phyloP scores from a whole-genome alignment of 1,140 invertebrate genomes.

The Marisa cornuarietis region DNA sequence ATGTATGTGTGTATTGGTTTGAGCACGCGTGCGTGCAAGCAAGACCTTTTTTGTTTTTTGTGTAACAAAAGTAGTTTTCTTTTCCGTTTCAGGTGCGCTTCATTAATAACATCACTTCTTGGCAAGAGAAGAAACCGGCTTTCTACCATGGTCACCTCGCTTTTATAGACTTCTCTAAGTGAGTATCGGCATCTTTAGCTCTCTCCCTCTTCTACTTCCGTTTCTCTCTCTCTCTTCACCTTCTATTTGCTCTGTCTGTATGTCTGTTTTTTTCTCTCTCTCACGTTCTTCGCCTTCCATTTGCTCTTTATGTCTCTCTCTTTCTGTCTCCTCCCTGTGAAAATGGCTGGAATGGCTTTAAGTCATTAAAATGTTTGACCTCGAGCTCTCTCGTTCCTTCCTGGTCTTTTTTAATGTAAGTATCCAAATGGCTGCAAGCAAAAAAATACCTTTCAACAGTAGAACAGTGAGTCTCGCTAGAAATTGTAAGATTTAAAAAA shows the following conservation, averaged over 20 bases:
- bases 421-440: no score
- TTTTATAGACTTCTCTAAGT: constrained; percentile 94
- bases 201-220: not conserved
- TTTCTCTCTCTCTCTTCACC: not conserved
- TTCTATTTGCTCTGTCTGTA: not conserved
- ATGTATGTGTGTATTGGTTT: not conserved
- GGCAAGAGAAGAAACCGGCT: constrained; percentile 88
- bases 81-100: constrained; percentile 77
- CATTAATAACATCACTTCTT: constrained; percentile 86
- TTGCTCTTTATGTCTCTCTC: not conserved
- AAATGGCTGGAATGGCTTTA: no score
- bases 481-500: no score
- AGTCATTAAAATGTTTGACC: no score
- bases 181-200: constrained; percentile 53
- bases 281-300: not conserved
- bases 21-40: not conserved
- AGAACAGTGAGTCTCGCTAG: no score
- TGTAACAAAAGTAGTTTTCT: no score
- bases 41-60: not conserved
- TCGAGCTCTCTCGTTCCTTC: no score
- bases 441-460: no score
- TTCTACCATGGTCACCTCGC: constrained; percentile 97
- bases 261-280: not conserved
- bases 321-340: not conserved
- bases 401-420: no score